Evolutionary conservation across 2,888 invertebrate genomes (phyloP), one percentile per base, ranked within the genome.

Genomic region (Laspeyria flexula): DNA sequence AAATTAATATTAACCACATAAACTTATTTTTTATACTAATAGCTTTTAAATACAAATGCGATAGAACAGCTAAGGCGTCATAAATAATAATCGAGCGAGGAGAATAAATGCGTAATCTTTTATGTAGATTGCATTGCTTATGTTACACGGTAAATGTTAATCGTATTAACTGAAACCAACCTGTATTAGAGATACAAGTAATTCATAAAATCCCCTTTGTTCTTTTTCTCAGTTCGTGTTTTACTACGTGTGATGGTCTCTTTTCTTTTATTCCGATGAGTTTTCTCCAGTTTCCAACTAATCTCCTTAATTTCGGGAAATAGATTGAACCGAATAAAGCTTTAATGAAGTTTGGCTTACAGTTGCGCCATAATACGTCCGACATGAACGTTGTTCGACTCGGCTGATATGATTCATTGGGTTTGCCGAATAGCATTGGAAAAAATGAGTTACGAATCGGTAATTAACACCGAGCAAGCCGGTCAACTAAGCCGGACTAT

Each of bases 381-480:
- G n/a, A 39, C 53, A 51, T 23, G 41, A 42, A 27, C 21, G 23
- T 53, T 31, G 25, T 40, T 41, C 40, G 40, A 11, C 16, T 34
- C 45, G 38, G 53, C 47, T 60, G 53, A 43, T 63, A 70, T 77
- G 80, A 83, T 75, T 80, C 73, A 82, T 69, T 68, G 74, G 67
- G 54, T 67, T 75, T 75, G 60, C 65, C 71, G 52, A 57, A 70
- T 35, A 51, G 50, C 56, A 60, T 44, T 54, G 53, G 60, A 77
- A 78, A 78, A 73, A 60, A 70, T 57, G 55, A 63, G 63, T 63
- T 55, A 70, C 66, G 71, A 73, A 74, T 77, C 66, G 66, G 75
- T 83, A 82, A 86, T 87, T 83, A 86, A 82, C 83, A 77, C 65
- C 51, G 69, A 60, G 61, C 61, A 66, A 72, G 57, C 67, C 71